These are phyloP conservation scores for Pseudochirops cupreus DNA, from an alignment of 2,797 vertebrate genomes.

Conservation along the genomic window DNA sequence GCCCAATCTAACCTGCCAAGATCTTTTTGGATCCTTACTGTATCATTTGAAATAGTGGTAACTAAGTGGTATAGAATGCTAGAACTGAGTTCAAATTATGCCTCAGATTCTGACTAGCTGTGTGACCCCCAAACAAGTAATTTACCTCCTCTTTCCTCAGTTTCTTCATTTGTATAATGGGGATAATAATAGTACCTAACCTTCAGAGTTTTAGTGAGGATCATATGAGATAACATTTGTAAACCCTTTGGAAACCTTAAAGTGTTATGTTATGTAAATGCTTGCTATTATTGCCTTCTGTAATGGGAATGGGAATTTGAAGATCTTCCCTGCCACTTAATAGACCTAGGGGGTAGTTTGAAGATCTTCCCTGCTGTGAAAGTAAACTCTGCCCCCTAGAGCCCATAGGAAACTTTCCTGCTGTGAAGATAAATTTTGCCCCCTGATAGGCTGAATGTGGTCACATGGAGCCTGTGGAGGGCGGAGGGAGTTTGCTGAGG, in stretches of 20 bases:
- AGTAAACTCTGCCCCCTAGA: too few species aligned
- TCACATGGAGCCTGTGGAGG: too few species aligned
- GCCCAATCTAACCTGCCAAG: not conserved
- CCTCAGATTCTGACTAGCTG: not conserved
- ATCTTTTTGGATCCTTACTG: not conserved
- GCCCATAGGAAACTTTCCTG: too few species aligned
- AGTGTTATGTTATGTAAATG: not conserved
- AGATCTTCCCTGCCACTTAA: too few species aligned
- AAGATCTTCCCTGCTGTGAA: too few species aligned
- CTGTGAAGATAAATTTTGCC: too few species aligned
- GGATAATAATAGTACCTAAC: not conserved
- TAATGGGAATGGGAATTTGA: too few species aligned
- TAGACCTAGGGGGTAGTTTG: too few species aligned
- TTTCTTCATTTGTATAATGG: not conserved
- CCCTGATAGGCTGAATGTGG: too few species aligned
- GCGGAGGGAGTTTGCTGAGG: too few species aligned
- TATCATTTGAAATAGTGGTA: not conserved
- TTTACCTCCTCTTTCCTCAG: not conserved
- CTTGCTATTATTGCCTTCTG: not conserved
- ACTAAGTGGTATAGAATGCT: not conserved
- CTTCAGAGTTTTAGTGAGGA: not conserved
- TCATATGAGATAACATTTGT: not conserved
- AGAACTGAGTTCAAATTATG: not conserved
- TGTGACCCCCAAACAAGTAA: not conserved
- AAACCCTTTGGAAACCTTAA: not conserved